Evolutionary conservation across 2,113 vertebrate species (phyloP), one percentile per base, ranked within the genome.

Genomic region (Strix aluco): DNA sequence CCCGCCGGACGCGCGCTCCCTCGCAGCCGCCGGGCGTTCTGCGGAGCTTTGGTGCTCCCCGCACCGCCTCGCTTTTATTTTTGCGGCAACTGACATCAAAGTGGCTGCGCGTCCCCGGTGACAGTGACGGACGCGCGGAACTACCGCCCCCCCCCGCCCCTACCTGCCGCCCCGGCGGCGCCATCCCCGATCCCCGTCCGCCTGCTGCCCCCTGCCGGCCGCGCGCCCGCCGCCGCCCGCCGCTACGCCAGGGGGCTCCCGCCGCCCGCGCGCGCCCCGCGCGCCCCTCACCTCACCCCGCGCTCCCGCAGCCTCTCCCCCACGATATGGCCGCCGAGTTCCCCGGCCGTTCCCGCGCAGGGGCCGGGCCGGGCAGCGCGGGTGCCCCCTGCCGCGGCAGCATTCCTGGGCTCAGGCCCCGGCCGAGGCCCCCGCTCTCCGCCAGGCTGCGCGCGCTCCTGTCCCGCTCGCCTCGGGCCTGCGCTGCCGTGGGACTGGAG

Each of bases 101-200:
- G 98, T 90, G 96, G 96, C 97, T 71, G 95, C 44, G 90, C 78
- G 91, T 63, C 67, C 83, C 96, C 91, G 92, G 97, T 97, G 98
- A 97, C 97, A 96, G 77, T 96, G 98, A 98, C 96, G 95, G 97
- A 98, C 98, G 98, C 86, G 95, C 96, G 96, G 73, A 96, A 97
- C 96, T 97, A 97, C 97, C 90, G 90, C 88, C 59, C 85, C 4
- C 29, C 55, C 5, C 26, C 46, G 11, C 6, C 44, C 42, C 46
- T 27, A 49, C 44, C 81, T 74, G 84, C 49, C 38, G 32, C 26
- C 20, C 34, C 40, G 29, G 8, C 15, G 30, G 38, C 51, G 52
- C 85, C 57, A 84, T 92, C 71, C 69, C 94, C 79, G 93, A 86
- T 92, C 71, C 69, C 94, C 79, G 93, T 81, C 96, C 63, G 59